phyloP scores from a whole-genome alignment of 2,797 vertebrate species.

The Poeciliopsis turneri region DNA sequence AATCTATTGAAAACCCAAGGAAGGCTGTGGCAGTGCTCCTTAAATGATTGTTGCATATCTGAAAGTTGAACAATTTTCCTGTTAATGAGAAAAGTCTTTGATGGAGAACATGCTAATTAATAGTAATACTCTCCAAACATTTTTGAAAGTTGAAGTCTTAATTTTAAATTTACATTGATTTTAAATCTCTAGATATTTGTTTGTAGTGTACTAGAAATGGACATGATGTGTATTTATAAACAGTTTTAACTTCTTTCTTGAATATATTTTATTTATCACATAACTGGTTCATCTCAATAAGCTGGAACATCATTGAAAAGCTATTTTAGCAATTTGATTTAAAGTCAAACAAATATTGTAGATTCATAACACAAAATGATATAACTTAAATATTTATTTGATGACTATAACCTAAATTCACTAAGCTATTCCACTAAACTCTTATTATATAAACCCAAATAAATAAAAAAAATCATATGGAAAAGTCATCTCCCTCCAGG shows the following conservation, averaged over 20 bases:
- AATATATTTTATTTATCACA: conserved; percentile 19
- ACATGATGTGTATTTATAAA: conserved; percentile 25
- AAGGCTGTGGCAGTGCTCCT: conserved; percentile 51
- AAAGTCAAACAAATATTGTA: background rate
- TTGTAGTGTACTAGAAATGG: conserved; percentile 36
- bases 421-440: background rate
- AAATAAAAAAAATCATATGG: background rate
- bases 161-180: conserved; percentile 59
- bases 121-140: background rate
- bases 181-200: conserved; percentile 31
- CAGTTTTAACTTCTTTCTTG: conserved; percentile 21
- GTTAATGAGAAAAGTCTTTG: background rate
- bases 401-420: background rate
- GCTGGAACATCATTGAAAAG: background rate
- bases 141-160: conserved; percentile 21
- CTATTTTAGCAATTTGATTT: background rate
- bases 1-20: conserved; percentile 11
- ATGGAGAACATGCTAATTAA: background rate
- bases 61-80: conserved; percentile 17
- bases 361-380: background rate
- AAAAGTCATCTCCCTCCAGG: background rate
- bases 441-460: background rate
- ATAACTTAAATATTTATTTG: background rate
- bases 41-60: conserved; percentile 54
- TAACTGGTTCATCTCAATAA: background rate